Evolutionary conservation across 2,797 vertebrate genomes (phyloP), one percentile per base, ranked within the genome.

Genomic region (Sebastes oblongus): DNA sequence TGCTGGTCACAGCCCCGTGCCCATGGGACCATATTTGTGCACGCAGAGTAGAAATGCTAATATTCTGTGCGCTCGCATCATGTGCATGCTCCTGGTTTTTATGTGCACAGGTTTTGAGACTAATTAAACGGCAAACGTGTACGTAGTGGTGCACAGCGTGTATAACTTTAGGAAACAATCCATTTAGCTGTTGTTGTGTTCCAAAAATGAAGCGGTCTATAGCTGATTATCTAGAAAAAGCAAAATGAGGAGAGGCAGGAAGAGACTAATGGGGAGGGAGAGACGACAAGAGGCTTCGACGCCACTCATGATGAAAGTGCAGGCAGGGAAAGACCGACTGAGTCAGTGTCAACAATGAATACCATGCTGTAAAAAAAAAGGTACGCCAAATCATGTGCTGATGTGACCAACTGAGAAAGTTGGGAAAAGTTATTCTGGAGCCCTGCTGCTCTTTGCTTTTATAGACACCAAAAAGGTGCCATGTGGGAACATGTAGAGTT

Each of bases 401-500:
- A 18, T 52, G 50, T 10, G 20, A 52, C 20, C 20, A n/a, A 52
- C 50, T 52, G 20, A 52, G 50, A 52, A 52, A 52, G 50, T n/a
- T 52, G 50, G 50, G 50, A n/a, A 52, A 52, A 52, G 50, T 52
- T 52, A 52, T 9, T 52, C 50, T n/a, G 14, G 18, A n/a, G 50
- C 50, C 50, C 50, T 52, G 20, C 50, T 42, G 5, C 8, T 29
- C 16, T 74, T 64, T 58, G 11, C 39, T 75, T 85, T 72, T 34
- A 69, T 30, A 46, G 39, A 75, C 32, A 74, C 60, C 62, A 58
- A 72, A 76, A 77, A 65, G 29, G 24, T 39, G 2, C 66, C 67
- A 70, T 50, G 67, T 66, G 58, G 82, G 32, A 73, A 64, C 66
- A 65, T 55, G 54, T 27, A 67, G 42, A 71, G 70, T 72, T 68